Evolutionary conservation across 92 coral and sea anemone genomes (phyloP), one percentile per base, ranked within the genome.

Genomic region (Actinostola sp.): DNA sequence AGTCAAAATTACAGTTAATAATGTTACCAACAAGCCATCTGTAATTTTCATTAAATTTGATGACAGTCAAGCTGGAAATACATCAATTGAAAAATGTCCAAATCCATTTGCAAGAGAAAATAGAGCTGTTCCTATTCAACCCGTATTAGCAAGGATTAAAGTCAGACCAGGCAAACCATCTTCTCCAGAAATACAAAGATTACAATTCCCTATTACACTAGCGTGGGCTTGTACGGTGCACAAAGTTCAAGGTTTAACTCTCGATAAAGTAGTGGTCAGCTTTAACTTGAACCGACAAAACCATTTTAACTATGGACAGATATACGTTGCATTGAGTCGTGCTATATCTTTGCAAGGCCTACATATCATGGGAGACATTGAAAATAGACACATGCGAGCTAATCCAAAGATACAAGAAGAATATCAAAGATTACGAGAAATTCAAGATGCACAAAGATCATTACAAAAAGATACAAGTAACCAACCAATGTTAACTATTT

Each of bases 311-410:
- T 71, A 69, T 75, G 87, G 89, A 3, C 87, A 88, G 21, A 64
- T 80, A 1, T 84, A 88, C 79, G 89, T 89, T 36, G 93, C 89
- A 8, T 41, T 89, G 27, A 89, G 87, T 45, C 63, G 85, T 2
- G 68, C 87, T 17, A 81, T 72, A 2, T 71, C 87, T 9, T 58
- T 89, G 23, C 46, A 71, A 45, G 89, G 89, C 1, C 21, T 89
- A 9, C 69, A 76, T 34, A 61, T 72, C 14, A 20, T 84, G 8
- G 90, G 93, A 60, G 35, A 76, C 49, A 54, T 89, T 1, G 81
- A 84, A 32, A 46, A 27, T 26, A 84, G 84, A 71, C 84, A 70
- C n/a, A n/a, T n/a, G n/a, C n/a, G n/a, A n/a, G n/a, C n/a, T n/a
- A n/a, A n/a, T n/a, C n/a, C n/a, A n/a, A n/a, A n/a, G n/a, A n/a